These are phyloP conservation scores for Harlomillsia oculata DNA, from an alignment of 1,140 invertebrate genomes.

Conservation along the genomic window DNA sequence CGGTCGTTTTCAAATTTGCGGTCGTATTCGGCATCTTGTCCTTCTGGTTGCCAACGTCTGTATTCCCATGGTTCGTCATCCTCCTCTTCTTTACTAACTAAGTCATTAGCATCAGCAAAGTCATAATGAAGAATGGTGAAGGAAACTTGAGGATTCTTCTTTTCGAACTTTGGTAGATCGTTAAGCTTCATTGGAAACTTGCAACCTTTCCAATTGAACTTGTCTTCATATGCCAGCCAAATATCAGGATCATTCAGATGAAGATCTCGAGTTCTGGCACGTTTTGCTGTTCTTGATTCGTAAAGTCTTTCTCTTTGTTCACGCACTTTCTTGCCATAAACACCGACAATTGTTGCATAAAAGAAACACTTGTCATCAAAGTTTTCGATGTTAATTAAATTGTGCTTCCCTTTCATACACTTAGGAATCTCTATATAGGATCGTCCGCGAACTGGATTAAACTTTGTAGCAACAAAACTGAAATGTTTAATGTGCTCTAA, in stretches of 20 bases:
- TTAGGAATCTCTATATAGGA: not conserved
- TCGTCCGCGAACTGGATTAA: not conserved
- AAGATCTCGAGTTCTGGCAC: not conserved
- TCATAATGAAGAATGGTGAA: conserved; percentile 2
- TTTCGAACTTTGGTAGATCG: conserved; percentile 6
- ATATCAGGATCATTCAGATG: too few species aligned
- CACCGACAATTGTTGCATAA: not conserved
- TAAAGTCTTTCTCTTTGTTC: not conserved
- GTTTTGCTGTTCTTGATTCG: not conserved
- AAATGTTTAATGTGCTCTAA: not conserved
- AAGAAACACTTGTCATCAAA: not conserved
- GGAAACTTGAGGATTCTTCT: not conserved
- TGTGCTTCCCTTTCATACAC: too few species aligned
- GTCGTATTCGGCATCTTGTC: too few species aligned
- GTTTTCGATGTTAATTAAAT: not conserved
- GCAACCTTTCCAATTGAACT: not conserved
- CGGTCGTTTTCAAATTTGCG: not conserved
- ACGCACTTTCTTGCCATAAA: not conserved
- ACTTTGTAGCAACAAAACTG: not conserved
- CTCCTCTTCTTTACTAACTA: not conserved
- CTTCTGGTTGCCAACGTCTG: too few species aligned
- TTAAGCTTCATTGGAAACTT: conserved; percentile 2
- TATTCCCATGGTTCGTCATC: not conserved
- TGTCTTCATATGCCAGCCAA: not conserved
- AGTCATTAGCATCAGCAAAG: not conserved